Conservation (phyloP, 2,888 invertebrate genomes). For the Thumatha senex region DNA sequence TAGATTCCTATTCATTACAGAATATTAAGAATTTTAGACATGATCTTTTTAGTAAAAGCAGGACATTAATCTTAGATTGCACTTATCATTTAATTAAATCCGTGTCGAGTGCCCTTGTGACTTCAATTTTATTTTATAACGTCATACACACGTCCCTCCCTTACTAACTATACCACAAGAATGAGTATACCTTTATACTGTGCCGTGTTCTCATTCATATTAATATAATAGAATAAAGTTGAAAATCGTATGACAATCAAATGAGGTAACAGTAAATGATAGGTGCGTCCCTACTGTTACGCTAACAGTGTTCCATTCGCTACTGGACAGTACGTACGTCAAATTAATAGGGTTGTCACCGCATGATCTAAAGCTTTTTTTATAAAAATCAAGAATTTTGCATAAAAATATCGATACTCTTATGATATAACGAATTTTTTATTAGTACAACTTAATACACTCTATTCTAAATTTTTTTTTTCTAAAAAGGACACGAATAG, state of each 20-base stretch:
- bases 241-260: slow-evolving; percentile 32
- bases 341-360: slow-evolving; percentile 67
- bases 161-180: slow-evolving; percentile 58
- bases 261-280: slow-evolving; percentile 33
- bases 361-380: no score
- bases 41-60: slow-evolving; percentile 55
- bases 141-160: slow-evolving; percentile 81
- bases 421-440: no score
- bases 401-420: no score
- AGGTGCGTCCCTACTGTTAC: slow-evolving; percentile 60
- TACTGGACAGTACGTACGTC: slow-evolving; percentile 68
- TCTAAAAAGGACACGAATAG: no score
- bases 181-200: slow-evolving; percentile 31
- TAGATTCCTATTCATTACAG: slow-evolving; percentile 30
- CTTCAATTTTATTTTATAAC: slow-evolving; percentile 82
- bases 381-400: no score
- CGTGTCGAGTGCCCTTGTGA: slow-evolving; percentile 72
- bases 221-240: slow-evolving; percentile 36
- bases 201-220: slow-evolving; percentile 19
- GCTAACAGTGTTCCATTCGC: slow-evolving; percentile 62
- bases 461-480: no score
- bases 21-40: slow-evolving; percentile 51
- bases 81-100: slow-evolving; percentile 84
- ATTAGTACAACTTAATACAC: no score
- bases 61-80: slow-evolving; percentile 78